These are phyloP conservation scores for Panurus biarmicus DNA, from an alignment of 2,113 vertebrate species.

Conservation along the genomic window DNA sequence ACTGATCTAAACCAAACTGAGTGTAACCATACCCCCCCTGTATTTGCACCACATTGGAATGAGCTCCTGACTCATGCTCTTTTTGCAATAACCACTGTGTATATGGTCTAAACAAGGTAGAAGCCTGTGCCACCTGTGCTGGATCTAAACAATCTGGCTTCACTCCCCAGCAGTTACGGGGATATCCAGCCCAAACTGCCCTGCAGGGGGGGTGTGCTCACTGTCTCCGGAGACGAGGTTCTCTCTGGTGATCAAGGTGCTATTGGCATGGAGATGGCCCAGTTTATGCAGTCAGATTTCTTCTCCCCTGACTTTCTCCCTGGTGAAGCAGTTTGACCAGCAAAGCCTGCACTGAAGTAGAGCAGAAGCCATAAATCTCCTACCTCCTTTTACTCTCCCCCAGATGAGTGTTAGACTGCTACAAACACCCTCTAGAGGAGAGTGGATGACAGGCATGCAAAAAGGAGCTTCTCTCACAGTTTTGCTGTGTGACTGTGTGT, in stretches of 20 bases:
- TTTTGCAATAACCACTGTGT: accelerated
- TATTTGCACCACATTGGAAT: not conserved
- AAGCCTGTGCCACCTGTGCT: not conserved
- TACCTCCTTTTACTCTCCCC: not conserved
- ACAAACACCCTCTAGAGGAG: not conserved
- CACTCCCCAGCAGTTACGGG: too few species aligned
- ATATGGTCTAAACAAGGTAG: not conserved
- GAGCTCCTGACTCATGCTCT: not conserved
- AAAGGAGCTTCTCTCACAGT: not conserved
- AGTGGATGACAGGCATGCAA: not conserved
- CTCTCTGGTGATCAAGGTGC: not conserved
- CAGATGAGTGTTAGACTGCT: not conserved
- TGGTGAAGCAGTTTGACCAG: not conserved
- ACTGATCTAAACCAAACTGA: not conserved
- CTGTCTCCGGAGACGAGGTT: not conserved
- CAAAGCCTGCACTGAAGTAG: not conserved
- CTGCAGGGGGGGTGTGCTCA: not conserved
- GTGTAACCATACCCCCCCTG: not conserved
- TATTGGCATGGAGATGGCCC: not conserved
- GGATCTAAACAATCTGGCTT: not conserved
- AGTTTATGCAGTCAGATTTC: not conserved
- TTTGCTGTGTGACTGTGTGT: not conserved
- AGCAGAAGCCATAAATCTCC: not conserved
- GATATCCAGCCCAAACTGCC: not conserved
- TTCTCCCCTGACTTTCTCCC: not conserved